Evolutionary conservation across 1,140 invertebrate species (phyloP).

Genomic region (Meloidogyne exigua): DNA sequence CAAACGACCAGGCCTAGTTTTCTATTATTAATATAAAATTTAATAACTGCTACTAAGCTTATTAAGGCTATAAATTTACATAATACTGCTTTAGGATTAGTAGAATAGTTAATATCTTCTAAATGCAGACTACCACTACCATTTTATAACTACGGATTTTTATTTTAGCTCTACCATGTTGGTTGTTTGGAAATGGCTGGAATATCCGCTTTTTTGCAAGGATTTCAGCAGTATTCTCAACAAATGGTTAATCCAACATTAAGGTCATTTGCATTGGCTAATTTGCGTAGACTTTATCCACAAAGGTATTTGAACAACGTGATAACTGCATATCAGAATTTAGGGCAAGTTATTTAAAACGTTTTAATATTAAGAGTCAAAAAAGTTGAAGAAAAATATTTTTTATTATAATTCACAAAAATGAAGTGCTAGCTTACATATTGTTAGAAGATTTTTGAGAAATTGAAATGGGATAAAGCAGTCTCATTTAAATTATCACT

Average conservation of each 20-base stretch:
- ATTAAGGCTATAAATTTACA: too few relatives aligned
- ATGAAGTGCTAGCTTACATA: too few relatives aligned
- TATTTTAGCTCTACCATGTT: slow-evolving; percentile 42
- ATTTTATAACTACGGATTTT: neutral
- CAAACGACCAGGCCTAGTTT: slow-evolving; percentile 90
- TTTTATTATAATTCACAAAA: too few relatives aligned
- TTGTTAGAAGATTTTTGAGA: too few relatives aligned
- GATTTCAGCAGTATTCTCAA: slow-evolving; percentile 15
- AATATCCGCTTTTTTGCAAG: slow-evolving; percentile 37
- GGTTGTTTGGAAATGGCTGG: slow-evolving; percentile 60
- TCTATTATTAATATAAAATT: slow-evolving; percentile 71
- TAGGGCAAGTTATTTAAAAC: slow-evolving; percentile 6
- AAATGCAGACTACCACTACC: too few relatives aligned
- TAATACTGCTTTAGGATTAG: neutral
- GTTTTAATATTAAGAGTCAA: too few relatives aligned
- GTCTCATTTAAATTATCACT: too few relatives aligned
- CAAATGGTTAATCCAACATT: slow-evolving; percentile 8
- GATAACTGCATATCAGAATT: neutral
- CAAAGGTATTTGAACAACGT: slow-evolving; percentile 52
- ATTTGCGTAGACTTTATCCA: slow-evolving; percentile 46
- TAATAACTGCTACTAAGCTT: neutral
- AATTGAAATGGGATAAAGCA: too few relatives aligned
- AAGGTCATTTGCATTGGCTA: slow-evolving; percentile 15
- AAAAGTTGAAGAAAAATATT: too few relatives aligned
- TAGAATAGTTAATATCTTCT: too few relatives aligned